Evolutionary conservation across 2,797 vertebrate genomes (phyloP).

Genomic region (Hipposideros larvatus): DNA sequence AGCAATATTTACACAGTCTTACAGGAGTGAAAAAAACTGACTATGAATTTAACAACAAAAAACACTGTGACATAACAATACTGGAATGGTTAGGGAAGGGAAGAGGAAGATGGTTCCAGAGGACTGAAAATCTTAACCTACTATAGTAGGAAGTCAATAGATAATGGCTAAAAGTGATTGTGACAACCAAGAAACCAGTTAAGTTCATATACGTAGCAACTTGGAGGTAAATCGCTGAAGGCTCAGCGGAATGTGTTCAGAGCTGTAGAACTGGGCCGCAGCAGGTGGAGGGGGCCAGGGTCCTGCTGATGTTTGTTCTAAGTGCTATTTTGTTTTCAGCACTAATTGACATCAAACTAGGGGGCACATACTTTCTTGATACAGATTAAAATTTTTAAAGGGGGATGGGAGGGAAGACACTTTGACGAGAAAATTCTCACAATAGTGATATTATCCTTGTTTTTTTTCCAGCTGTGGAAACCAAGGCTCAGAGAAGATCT

Average conservation of each 20-base stretch:
- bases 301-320: not conserved
- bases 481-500: not conserved
- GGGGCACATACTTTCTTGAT: too few species aligned
- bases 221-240: not conserved
- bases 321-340: not conserved
- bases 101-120: not conserved
- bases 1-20: not conserved
- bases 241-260: fast-evolving
- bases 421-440: not conserved
- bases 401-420: not conserved
- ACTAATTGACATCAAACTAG: not conserved
- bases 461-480: not conserved
- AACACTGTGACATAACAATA: not conserved
- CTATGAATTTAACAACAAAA: not conserved
- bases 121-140: not conserved
- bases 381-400: not conserved
- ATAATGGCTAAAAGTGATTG: not conserved
- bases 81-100: not conserved
- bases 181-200: not conserved
- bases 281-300: not conserved
- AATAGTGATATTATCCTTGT: fast-evolving
- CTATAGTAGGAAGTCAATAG: not conserved
- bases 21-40: not conserved
- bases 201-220: fast-evolving
- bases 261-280: too few species aligned